Conservation (phyloP, 1,140 invertebrate genomes). For the Dinoponera quadriceps region DNA sequence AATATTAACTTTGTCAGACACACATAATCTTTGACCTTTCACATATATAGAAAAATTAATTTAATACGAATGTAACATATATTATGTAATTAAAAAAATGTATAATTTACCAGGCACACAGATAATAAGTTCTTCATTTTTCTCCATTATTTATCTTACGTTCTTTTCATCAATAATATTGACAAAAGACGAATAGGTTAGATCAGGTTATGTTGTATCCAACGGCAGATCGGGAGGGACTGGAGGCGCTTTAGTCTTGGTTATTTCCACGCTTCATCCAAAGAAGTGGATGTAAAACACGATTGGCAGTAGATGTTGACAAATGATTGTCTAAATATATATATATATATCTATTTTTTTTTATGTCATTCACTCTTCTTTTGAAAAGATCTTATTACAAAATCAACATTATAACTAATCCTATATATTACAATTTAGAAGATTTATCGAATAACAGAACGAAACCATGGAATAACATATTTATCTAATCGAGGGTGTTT, state of each 20-base stretch:
- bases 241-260: too few species aligned
- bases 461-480: conserved; percentile 47
- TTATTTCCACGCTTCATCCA: too few species aligned
- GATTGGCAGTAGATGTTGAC: too few species aligned
- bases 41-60: conserved; percentile 17
- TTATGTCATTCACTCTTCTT: too few species aligned
- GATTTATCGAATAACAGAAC: conserved; percentile 69
- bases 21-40: conserved; percentile 90
- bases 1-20: conserved; percentile 88
- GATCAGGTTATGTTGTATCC: background rate
- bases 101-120: conserved; percentile 85
- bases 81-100: background rate
- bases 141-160: conserved; percentile 53
- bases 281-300: too few species aligned
- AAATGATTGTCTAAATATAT: too few species aligned
- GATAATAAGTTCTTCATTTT: conserved; percentile 78
- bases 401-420: conserved; percentile 29
- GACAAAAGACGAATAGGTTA: background rate
- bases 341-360: conserved; percentile 22
- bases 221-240: too few species aligned
- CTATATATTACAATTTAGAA: conserved; percentile 5
- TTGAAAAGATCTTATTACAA: conserved; percentile 2
- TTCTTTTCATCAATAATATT: background rate
- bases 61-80: background rate
- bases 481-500: background rate